Percentiles rank a stretch among this genome's conserved stretches.
phyloP scores from a whole-genome alignment of 2,888 invertebrate genomes.

The Tanypteryx hageni region DNA sequence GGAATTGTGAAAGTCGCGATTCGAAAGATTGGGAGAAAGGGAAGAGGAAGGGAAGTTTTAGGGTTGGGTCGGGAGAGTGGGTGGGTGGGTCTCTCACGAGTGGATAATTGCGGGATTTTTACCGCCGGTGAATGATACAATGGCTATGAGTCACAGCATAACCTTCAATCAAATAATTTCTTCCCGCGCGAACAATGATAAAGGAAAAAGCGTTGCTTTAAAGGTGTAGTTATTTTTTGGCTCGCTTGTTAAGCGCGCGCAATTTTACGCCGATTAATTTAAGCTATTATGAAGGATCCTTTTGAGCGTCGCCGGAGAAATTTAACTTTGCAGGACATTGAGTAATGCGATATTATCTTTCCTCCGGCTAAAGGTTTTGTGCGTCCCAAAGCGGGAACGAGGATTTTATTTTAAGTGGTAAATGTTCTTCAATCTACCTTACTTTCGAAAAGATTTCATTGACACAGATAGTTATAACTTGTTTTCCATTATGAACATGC shows the following conservation, averaged over 20 bases:
- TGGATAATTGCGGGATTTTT: constrained; percentile 51
- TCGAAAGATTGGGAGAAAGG: constrained; percentile 32
- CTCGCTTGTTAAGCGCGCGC: constrained; percentile 6
- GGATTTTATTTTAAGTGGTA: background rate
- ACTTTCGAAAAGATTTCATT: too few species aligned
- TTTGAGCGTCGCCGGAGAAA: background rate
- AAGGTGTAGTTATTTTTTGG: background rate
- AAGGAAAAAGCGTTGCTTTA: constrained; percentile 44
- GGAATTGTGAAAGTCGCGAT: constrained; percentile 43
- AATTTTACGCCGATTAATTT: constrained; percentile 56
- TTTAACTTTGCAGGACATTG: background rate
- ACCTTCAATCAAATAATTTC: constrained; percentile 61
- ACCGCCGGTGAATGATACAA: constrained; percentile 43
- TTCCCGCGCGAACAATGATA: constrained; percentile 45
- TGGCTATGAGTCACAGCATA: constrained; percentile 45
- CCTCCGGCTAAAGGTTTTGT: constrained; percentile 6
- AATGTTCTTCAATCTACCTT: too few species aligned
- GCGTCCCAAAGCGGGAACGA: background rate
- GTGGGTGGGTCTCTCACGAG: constrained; percentile 48
- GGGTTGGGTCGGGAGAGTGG: background rate
- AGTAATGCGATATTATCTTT: background rate
- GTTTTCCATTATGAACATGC: too few species aligned
- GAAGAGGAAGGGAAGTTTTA: background rate
- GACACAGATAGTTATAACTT: too few species aligned
- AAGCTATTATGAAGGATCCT: background rate